Base-by-base conservation (phyloP, 2,113 vertebrate genomes). In the Hyaena hyaena region DNA sequence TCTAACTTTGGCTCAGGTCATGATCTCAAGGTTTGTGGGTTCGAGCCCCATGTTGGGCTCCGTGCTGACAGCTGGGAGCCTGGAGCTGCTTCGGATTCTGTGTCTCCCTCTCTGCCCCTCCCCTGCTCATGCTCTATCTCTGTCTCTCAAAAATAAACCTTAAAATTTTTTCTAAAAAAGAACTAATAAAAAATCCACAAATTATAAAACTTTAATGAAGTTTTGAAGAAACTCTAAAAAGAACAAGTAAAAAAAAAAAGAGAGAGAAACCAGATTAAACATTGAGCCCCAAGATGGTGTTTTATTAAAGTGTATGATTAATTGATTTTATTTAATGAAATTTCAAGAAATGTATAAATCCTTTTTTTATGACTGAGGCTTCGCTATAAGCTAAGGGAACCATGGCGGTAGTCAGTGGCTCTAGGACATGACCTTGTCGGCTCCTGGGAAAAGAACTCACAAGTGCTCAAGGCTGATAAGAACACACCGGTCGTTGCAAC, bases 391-490 rank as follows among this genome's bases (percentile, higher is more conserved):
- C 53, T 43, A 55, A 0, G 0, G 12, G 8, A 2, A 31, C 50
- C 45, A 5, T 12, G 65, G 3, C 39, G 17, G 48, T 21, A 14
- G 31, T 33, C 35, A 7, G 15, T 24, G 43, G 33, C 21, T 53
- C 19, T 43, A 21, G 53, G 24, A 86, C 0, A 10, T 3, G 9
- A 4, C 4, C 10, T 11, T 3, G 15, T 17, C 39, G 21, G 8
- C 26, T 69, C 39, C 24, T 4, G 19, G 7, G 79, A 5, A 28
- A 33, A 76, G 28, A 33, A 7, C 4, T 28, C 28, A 1, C 28
- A 0, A 33, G 45, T 2, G 4, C 4, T 19, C 63, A 5, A 2
- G 19, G 55, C 10, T 31, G 17, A 26, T 14, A 10, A 65, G 50
- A 63, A 10, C 50, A 16, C 43, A 11, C 79, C 14, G 33, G 39